Percentiles rank a stretch among this genome's conserved stretches.
Conservation (phyloP, 2,888 invertebrate species). For the Gnatocerus cornutus region DNA sequence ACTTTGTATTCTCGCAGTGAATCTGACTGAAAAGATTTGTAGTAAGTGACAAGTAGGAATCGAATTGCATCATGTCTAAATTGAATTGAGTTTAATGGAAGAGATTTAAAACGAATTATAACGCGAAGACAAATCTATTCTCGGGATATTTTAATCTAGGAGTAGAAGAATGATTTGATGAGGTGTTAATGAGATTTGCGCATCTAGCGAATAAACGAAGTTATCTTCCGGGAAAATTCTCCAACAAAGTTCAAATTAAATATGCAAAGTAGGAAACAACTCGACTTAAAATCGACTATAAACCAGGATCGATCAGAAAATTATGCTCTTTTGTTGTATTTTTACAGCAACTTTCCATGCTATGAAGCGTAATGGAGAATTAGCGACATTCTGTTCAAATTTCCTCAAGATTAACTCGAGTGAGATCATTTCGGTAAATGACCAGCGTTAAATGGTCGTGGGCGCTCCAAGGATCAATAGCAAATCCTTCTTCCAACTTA, state of each 20-base stretch:
- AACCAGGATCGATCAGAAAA: neutral
- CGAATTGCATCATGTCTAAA: conserved; percentile 35
- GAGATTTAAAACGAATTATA: conserved; percentile 32
- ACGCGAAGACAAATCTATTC: conserved; percentile 17
- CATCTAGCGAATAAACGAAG: conserved; percentile 3
- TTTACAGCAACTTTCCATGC: neutral
- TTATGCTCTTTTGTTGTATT: neutral
- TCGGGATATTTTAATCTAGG: neutral
- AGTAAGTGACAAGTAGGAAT: conserved; percentile 32
- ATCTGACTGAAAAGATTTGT: conserved; percentile 23
- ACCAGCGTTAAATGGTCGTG: neutral
- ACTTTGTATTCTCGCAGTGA: conserved; percentile 26
- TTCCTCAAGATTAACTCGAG: neutral
- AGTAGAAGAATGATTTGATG: neutral
- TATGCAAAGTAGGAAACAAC: neutral
- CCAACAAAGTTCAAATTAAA: neutral
- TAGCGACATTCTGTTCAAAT: neutral
- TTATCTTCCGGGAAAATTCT: neutral
- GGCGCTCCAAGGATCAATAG: neutral
- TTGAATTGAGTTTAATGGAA: conserved; percentile 31
- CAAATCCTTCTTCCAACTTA: conserved; percentile 2
- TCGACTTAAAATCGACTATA: no score
- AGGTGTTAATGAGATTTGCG: neutral
- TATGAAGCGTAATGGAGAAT: neutral
- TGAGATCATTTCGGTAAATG: neutral